These are phyloP conservation scores for Machaerirhynchus nigripectus DNA, from an alignment of 2,113 vertebrate genomes.

Conservation along the genomic window DNA sequence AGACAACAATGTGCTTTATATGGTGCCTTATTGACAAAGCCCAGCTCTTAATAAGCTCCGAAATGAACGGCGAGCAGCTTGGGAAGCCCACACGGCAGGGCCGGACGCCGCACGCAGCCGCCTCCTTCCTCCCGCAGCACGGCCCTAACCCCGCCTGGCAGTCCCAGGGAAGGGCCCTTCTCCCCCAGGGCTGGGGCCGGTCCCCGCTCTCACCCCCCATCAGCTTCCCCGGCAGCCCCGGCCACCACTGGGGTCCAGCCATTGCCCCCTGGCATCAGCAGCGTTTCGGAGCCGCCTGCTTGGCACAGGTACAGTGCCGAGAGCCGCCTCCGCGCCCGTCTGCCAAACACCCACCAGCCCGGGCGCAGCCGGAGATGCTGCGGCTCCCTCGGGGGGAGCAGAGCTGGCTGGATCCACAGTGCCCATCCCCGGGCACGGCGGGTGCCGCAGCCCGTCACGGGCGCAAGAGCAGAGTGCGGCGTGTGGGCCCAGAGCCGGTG, in stretches of 20 bases:
- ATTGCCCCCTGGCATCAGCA: rapidly evolving
- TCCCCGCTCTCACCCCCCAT: rapidly evolving
- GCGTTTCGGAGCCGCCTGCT: not conserved
- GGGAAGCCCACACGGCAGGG: not conserved
- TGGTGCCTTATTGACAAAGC: constrained; percentile 41
- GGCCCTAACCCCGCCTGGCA: not conserved
- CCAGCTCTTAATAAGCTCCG: constrained; percentile 23
- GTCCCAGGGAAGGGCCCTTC: not conserved
- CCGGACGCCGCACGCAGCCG: rapidly evolving
- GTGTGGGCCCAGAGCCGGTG: not conserved
- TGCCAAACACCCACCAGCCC: not conserved
- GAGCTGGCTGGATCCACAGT: not conserved
- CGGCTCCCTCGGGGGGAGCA: not conserved
- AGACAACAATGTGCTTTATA: constrained; percentile 49
- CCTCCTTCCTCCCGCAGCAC: not conserved
- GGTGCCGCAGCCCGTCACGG: rapidly evolving
- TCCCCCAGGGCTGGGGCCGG: not conserved
- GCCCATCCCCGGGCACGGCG: rapidly evolving
- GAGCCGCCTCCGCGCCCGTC: not conserved
- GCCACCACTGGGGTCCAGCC: not conserved
- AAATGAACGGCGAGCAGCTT: not conserved
- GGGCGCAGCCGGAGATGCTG: not conserved
- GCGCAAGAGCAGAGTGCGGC: rapidly evolving
- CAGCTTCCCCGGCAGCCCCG: rapidly evolving
- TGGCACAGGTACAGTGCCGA: not conserved